phyloP scores from a whole-genome alignment of 1,140 invertebrate species.

The Drosophila virilis region DNA sequence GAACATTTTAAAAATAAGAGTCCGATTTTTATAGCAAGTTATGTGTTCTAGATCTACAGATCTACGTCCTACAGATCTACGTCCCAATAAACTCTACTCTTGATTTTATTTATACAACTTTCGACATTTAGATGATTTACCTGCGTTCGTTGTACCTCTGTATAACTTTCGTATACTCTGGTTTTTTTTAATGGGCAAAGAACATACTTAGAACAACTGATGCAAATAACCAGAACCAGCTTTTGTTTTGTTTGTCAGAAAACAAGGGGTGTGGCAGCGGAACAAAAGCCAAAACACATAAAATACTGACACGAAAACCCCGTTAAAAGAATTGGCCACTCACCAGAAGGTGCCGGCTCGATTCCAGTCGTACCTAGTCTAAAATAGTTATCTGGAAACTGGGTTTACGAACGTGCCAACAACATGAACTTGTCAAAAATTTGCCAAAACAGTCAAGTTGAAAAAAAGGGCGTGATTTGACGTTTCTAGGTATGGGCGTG shows the following conservation, averaged over 20 bases:
- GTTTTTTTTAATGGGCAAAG: not conserved
- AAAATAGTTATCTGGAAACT: slow-evolving; percentile 61
- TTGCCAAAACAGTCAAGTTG: slow-evolving; percentile 53
- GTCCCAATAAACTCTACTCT: not conserved
- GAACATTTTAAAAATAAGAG: no score
- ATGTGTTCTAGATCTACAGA: no score
- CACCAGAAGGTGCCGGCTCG: slow-evolving; percentile 24
- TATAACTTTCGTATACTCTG: not conserved
- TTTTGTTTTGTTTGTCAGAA: slow-evolving; percentile 37
- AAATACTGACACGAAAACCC: slow-evolving; percentile 76
- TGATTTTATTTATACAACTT: not conserved
- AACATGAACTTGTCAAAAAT: slow-evolving; percentile 39
- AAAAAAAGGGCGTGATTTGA: slow-evolving; percentile 25
- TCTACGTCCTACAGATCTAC: not conserved
- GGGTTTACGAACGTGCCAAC: slow-evolving; percentile 67
- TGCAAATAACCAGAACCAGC: slow-evolving; percentile 16
- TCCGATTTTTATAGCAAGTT: no score
- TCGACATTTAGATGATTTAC: no score
- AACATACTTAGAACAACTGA: no score
- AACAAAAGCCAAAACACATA: slow-evolving; percentile 31
- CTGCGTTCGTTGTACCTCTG: not conserved
- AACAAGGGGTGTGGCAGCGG: slow-evolving; percentile 31
- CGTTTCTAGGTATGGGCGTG: slow-evolving; percentile 19
- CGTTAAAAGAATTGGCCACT: slow-evolving; percentile 58
- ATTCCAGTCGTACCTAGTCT: slow-evolving; percentile 22